phyloP scores from a whole-genome alignment of 2,797 vertebrate species.

The Hydrophis major region DNA sequence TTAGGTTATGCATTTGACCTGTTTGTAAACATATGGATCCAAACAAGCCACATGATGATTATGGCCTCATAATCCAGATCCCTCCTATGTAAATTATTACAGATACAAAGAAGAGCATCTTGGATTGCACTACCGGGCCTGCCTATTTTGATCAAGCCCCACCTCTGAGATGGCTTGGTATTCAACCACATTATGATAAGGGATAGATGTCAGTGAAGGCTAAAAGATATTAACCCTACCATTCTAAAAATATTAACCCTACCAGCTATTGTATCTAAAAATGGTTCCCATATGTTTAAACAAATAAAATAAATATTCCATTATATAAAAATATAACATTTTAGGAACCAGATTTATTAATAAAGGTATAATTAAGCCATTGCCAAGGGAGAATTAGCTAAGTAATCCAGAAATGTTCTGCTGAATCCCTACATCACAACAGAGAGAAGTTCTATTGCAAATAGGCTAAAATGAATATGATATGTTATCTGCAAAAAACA shows the following conservation, averaged over 20 bases:
- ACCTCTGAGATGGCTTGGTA: background rate
- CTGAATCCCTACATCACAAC: background rate
- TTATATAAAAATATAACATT: background rate
- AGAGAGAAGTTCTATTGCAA: background rate
- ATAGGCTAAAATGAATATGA: background rate
- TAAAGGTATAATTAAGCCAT: background rate
- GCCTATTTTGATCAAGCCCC: background rate
- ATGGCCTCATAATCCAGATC: background rate
- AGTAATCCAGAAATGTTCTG: background rate
- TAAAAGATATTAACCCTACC: background rate
- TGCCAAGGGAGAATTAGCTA: background rate
- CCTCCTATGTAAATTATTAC: background rate
- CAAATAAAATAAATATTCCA: background rate
- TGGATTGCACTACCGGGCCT: background rate
- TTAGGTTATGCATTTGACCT: background rate
- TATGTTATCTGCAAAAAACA: background rate
- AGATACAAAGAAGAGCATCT: background rate
- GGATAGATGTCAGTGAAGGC: background rate
- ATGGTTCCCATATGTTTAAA: background rate
- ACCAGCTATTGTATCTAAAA: background rate
- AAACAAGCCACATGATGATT: background rate
- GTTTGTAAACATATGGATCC: background rate
- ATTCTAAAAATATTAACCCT: background rate
- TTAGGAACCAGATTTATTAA: background rate
- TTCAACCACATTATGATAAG: background rate